Percentiles rank a stretch among this genome's conserved stretches.
Conservation (phyloP, 1,140 invertebrate species). For the honey bee (Apis mellifera) region DNA sequence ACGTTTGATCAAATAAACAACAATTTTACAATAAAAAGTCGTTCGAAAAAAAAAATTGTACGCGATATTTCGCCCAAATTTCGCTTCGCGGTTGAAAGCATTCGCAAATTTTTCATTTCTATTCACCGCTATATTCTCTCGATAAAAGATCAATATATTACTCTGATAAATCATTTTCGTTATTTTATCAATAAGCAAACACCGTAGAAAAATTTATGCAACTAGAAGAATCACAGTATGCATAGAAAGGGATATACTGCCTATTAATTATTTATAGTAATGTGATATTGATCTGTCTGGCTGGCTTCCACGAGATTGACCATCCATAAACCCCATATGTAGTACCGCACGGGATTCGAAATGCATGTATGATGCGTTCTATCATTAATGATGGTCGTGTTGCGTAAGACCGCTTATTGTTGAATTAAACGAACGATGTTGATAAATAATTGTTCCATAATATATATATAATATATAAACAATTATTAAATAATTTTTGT, state of each 20-base stretch:
- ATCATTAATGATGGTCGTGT: slow-evolving; percentile 33
- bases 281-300: slow-evolving; percentile 79
- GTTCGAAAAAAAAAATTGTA: too few species aligned
- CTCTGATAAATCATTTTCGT: too few species aligned
- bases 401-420: slow-evolving; percentile 28
- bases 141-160: too few species aligned
- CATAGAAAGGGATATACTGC: slow-evolving; percentile 47
- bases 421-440: slow-evolving; percentile 35
- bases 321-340: slow-evolving; percentile 56
- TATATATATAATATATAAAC: not conserved
- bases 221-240: slow-evolving; percentile 50
- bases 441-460: not conserved
- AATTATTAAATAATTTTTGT: not conserved
- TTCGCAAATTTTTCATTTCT: too few species aligned
- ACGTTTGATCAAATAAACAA: too few species aligned
- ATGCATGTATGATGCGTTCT: slow-evolving; percentile 8
- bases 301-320: slow-evolving; percentile 66
- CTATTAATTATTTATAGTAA: slow-evolving; percentile 81
- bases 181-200: too few species aligned
- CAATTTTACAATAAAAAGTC: too few species aligned
- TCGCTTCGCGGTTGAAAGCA: too few species aligned
- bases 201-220: too few species aligned
- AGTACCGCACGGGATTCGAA: slow-evolving; percentile 55
- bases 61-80: too few species aligned
- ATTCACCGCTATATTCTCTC: too few species aligned